Evolutionary conservation across 1,140 invertebrate species (phyloP).

Genomic region (Atopsyche davidsoni): DNA sequence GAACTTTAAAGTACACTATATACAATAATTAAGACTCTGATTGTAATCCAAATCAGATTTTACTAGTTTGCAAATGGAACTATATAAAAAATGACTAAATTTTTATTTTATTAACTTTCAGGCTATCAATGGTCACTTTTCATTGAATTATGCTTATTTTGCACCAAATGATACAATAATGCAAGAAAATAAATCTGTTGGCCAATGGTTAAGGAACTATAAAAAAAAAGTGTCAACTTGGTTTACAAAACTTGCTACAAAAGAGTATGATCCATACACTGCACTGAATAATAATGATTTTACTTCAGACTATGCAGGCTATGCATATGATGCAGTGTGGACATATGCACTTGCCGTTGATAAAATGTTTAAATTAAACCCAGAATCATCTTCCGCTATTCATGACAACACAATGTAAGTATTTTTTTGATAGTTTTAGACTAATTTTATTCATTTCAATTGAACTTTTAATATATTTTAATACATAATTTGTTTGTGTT

Average conservation of each 20-base stretch:
- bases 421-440: too few relatives aligned
- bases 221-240: constrained; percentile 28
- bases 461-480: too few relatives aligned
- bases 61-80: too few relatives aligned
- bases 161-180: constrained; percentile 54
- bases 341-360: constrained; percentile 70
- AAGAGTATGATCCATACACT: constrained; percentile 13
- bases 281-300: constrained; percentile 19
- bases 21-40: too few relatives aligned
- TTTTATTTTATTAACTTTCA: constrained; percentile 33
- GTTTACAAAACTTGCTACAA: constrained; percentile 12
- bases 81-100: too few relatives aligned
- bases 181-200: constrained; percentile 60
- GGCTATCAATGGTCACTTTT: constrained; percentile 72
- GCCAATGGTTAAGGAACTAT: constrained; percentile 52
- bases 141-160: constrained; percentile 63
- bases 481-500: too few relatives aligned
- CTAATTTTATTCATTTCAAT: too few relatives aligned
- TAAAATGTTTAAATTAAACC: constrained; percentile 48
- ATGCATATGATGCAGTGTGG: constrained; percentile 81
- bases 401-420: constrained; percentile 56
- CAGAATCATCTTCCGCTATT: constrained; percentile 52
- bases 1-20: too few relatives aligned
- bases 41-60: too few relatives aligned
- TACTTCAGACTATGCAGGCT: constrained; percentile 63